These are phyloP conservation scores for Acropora tenuis DNA, from an alignment of 64 coral and sea anemone genomes.

Conservation along the genomic window DNA sequence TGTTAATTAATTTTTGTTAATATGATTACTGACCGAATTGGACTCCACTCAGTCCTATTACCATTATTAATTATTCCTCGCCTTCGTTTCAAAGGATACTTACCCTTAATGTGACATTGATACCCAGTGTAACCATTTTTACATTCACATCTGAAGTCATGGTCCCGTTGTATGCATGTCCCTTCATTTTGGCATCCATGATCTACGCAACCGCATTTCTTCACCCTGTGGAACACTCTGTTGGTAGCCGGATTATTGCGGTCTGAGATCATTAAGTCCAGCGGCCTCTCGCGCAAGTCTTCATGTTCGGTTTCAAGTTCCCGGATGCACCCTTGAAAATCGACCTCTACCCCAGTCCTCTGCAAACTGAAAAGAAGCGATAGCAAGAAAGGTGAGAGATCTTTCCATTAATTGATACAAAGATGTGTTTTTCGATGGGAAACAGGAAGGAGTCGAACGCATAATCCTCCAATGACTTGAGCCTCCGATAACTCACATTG, in stretches of 20 bases:
- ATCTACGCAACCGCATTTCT: slow-evolving; percentile 68
- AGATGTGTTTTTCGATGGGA: neutral
- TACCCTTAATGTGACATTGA: slow-evolving; percentile 58
- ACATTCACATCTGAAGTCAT: slow-evolving; percentile 83
- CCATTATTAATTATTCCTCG: too few relatives aligned
- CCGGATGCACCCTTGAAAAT: slow-evolving; percentile 73
- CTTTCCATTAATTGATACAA: too few relatives aligned
- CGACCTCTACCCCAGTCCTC: slow-evolving; percentile 17
- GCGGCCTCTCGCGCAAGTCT: slow-evolving; percentile 43
- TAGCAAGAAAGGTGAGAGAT: too few relatives aligned
- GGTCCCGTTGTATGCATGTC: slow-evolving; percentile 17
- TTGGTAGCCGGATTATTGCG: too few relatives aligned
- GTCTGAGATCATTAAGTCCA: slow-evolving; percentile 21
- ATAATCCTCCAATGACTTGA: too few relatives aligned
- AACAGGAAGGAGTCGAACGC: neutral
- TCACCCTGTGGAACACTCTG: neutral
- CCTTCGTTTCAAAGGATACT: neutral
- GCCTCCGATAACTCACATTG: too few relatives aligned
- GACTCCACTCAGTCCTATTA: too few relatives aligned
- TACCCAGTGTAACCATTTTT: slow-evolving; percentile 69
- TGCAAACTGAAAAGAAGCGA: neutral
- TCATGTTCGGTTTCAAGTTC: slow-evolving; percentile 56
- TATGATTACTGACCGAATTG: too few relatives aligned
- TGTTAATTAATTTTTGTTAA: too few relatives aligned
- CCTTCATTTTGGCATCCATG: slow-evolving; percentile 51